phyloP scores from a whole-genome alignment of 2,113 vertebrate species.

The Peromyscus polionotus region DNA sequence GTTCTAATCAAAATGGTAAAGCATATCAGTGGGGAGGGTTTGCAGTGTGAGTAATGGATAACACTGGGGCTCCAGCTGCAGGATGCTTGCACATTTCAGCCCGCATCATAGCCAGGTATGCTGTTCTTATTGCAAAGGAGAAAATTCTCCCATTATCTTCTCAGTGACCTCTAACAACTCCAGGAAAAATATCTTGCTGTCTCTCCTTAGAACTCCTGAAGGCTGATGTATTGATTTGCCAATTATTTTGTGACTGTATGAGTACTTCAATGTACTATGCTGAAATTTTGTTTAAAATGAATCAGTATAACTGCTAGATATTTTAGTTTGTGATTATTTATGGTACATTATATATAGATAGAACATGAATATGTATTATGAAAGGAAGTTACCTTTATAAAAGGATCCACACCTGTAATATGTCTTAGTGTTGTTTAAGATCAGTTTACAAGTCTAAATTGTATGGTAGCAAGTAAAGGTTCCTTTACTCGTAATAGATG shows the following conservation, averaged over 20 bases:
- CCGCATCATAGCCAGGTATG: neutral
- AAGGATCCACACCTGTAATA: neutral
- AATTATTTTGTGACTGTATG: constrained; percentile 23
- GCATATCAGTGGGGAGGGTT: neutral
- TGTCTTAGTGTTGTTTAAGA: neutral
- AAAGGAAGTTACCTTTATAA: neutral
- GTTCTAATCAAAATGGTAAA: constrained; percentile 46
- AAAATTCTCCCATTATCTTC: neutral
- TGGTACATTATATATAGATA: neutral
- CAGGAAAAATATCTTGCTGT: neutral
- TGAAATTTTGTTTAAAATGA: constrained; percentile 43
- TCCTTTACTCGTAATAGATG: neutral
- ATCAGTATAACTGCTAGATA: neutral
- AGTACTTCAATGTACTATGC: neutral
- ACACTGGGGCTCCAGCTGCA: neutral
- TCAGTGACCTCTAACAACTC: neutral
- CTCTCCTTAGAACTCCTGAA: constrained; percentile 6
- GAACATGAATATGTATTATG: neutral
- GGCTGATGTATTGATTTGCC: neutral
- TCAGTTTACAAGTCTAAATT: neutral
- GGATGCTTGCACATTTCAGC: neutral
- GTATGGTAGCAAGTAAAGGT: neutral
- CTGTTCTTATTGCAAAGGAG: neutral
- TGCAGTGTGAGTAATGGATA: neutral
- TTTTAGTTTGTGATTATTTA: constrained; percentile 40